phyloP scores from a whole-genome alignment of 2,113 vertebrate genomes.

The Nyctereutes procyonoides region DNA sequence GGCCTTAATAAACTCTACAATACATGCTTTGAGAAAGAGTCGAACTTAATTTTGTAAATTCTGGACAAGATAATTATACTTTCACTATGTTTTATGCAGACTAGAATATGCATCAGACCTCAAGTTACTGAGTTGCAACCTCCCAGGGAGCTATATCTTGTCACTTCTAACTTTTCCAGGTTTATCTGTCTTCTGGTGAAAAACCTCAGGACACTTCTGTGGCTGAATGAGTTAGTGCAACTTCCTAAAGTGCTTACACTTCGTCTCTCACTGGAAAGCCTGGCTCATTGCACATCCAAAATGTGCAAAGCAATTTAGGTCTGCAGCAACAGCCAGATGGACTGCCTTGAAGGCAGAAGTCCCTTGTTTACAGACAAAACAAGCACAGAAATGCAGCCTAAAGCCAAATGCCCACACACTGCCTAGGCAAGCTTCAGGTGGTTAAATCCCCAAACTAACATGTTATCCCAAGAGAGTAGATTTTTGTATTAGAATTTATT shows the following conservation, averaged over 20 bases:
- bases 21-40: background rate
- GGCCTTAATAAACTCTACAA: background rate
- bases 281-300: slow-evolving; percentile 38
- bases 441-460: background rate
- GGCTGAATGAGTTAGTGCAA: background rate
- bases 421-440: background rate
- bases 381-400: background rate
- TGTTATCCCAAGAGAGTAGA: background rate
- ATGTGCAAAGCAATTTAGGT: slow-evolving; percentile 21
- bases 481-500: slow-evolving; percentile 35
- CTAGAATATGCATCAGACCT: background rate
- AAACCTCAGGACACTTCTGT: background rate
- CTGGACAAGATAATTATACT: background rate
- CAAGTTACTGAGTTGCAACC: background rate
- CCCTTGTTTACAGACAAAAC: slow-evolving; percentile 57
- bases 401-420: slow-evolving; percentile 6
- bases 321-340: slow-evolving; percentile 52
- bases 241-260: background rate
- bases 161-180: background rate
- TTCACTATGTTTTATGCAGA: background rate
- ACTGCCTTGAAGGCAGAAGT: slow-evolving; percentile 16
- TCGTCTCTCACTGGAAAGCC: background rate
- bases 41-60: background rate
- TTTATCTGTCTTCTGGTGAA: background rate
- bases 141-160: background rate